Conservation (phyloP, 2,888 invertebrate species). For the Drosophila barbarae region DNA sequence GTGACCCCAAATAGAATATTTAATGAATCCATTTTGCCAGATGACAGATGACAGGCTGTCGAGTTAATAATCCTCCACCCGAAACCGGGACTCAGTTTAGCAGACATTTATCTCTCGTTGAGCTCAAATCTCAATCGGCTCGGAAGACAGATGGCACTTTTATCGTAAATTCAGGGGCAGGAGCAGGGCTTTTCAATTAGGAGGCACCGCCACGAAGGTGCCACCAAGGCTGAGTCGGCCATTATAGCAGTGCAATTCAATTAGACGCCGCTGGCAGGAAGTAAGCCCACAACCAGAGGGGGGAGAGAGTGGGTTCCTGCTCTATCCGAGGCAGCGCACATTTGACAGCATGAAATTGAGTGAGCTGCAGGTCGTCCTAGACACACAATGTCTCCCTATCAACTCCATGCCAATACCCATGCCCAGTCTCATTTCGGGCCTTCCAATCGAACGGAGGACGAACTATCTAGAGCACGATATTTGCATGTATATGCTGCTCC, state of each 20-base stretch:
- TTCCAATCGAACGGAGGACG: constrained; percentile 25
- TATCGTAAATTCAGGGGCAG: constrained; percentile 26
- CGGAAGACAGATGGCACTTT: constrained; percentile 32
- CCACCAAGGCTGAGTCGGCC: constrained; percentile 23
- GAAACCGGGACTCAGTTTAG: constrained; percentile 13
- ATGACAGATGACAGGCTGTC: constrained; percentile 15
- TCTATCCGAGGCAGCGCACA: constrained; percentile 14
- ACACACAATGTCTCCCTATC: constrained; percentile 21
- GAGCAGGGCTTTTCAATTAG: constrained; percentile 60
- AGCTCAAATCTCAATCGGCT: constrained; percentile 16
- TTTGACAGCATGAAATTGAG: constrained; percentile 72
- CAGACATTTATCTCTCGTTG: constrained; percentile 20
- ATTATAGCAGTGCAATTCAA: constrained; percentile 67
- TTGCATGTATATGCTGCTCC: background rate
- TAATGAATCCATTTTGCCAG: constrained; percentile 26
- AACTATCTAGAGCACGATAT: constrained; percentile 32
- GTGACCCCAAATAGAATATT: constrained; percentile 38
- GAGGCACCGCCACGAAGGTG: constrained; percentile 8
- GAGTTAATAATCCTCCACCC: constrained; percentile 28
- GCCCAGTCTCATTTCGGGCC: constrained; percentile 24
- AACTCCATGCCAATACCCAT: constrained; percentile 1
- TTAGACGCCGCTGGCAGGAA: constrained; percentile 51
- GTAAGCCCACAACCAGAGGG: constrained; percentile 19
- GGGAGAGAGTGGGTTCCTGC: background rate
- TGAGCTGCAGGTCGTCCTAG: constrained; percentile 53